Percentiles rank a stretch among this genome's conserved stretches.
These are phyloP conservation scores for Notolepis coatsorum DNA, from an alignment of 2,797 vertebrate genomes.

Conservation along the genomic window DNA sequence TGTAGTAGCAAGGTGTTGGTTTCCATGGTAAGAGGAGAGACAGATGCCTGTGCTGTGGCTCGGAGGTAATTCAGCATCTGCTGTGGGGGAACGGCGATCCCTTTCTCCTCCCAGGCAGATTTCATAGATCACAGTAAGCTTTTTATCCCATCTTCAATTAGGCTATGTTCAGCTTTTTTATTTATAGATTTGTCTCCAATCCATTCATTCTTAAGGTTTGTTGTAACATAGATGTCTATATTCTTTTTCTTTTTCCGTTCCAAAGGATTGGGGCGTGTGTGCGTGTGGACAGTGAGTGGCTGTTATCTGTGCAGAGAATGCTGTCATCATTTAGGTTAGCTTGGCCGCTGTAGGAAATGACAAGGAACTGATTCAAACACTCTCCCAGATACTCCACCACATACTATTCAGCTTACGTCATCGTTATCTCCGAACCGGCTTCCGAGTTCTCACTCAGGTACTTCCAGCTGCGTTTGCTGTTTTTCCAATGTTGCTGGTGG, in stretches of 20 bases:
- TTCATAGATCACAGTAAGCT: slow-evolving; percentile 33
- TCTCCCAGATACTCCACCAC: slow-evolving; percentile 34
- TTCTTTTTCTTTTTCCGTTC: slow-evolving; percentile 40
- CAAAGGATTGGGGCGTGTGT: slow-evolving; percentile 76
- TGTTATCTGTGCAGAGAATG: slow-evolving; percentile 43
- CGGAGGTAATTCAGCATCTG: slow-evolving; percentile 71
- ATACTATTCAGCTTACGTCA: slow-evolving; percentile 22
- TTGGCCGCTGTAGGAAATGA: slow-evolving; percentile 40
- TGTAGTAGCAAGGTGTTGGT: slow-evolving; percentile 76
- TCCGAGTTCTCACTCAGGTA: slow-evolving; percentile 27
- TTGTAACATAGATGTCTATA: slow-evolving; percentile 36
- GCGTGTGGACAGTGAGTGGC: slow-evolving; percentile 52
- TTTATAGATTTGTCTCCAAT: neutral
- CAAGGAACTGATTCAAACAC: neutral
- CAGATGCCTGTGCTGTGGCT: slow-evolving; percentile 66
- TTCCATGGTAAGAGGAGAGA: slow-evolving; percentile 82
- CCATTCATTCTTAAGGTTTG: slow-evolving; percentile 32
- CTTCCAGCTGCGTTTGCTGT: slow-evolving; percentile 3
- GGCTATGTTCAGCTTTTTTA: neutral
- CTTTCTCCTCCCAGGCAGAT: slow-evolving; percentile 42
- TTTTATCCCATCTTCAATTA: slow-evolving; percentile 30
- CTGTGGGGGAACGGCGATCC: slow-evolving; percentile 58
- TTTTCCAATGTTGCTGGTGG: slow-evolving; percentile 24
- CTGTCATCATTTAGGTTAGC: slow-evolving; percentile 66
- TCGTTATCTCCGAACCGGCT: slow-evolving; percentile 24